Evolutionary conservation across 2,113 vertebrate species (phyloP).

Genomic region (Arizona elegans): DNA sequence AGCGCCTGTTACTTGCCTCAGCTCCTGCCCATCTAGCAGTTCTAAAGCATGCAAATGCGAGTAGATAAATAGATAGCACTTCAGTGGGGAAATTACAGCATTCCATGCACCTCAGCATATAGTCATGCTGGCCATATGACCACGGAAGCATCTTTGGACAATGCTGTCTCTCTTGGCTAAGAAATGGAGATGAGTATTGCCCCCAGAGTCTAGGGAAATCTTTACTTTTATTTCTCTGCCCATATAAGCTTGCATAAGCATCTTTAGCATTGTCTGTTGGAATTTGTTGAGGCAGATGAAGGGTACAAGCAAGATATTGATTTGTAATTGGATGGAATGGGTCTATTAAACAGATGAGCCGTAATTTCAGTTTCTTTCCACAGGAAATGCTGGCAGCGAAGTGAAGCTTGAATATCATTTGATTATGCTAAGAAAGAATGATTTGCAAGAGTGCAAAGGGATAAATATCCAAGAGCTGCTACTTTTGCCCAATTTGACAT

Average conservation of each 20-base stretch:
- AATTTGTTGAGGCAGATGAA: not conserved
- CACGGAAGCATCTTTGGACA: no score
- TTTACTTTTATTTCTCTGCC: not conserved
- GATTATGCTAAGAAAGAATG: no score
- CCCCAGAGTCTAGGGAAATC: not conserved
- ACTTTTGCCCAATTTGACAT: constrained; percentile 35
- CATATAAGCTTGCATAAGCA: not conserved
- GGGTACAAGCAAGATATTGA: not conserved
- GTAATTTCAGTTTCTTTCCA: not conserved
- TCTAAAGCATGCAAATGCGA: not conserved
- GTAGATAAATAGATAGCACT: not conserved
- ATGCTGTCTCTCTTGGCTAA: no score
- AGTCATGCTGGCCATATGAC: not conserved
- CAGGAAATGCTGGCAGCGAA: not conserved
- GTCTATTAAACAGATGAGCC: not conserved
- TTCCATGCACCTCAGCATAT: not conserved
- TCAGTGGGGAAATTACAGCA: not conserved
- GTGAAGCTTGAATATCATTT: not conserved
- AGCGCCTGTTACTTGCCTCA: not conserved
- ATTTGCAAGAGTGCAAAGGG: not conserved
- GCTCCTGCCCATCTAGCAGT: not conserved
- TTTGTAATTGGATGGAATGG: not conserved
- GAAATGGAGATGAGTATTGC: not conserved
- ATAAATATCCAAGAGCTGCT: not conserved
- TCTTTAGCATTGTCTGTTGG: not conserved